A percentile compares a stretch with the other conserved stretches of the same genome.
Conservation (phyloP, 2,797 vertebrate genomes). For the Gambelia wislizenii region DNA sequence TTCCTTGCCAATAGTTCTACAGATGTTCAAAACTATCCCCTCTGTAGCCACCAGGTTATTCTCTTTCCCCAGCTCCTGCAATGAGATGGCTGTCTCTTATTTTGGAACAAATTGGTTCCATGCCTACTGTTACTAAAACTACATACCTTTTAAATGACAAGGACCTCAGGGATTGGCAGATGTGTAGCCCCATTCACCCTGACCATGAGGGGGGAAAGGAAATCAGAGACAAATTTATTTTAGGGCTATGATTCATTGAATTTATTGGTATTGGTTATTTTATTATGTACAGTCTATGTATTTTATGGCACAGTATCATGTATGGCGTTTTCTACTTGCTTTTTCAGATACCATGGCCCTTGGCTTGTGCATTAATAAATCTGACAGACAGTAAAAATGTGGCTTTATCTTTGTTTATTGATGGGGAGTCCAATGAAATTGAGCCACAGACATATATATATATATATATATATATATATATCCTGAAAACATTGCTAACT, state of each 20-base stretch:
- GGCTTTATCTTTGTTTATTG: slow-evolving; percentile 62
- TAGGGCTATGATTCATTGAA: background rate
- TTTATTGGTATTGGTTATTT: background rate
- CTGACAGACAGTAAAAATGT: slow-evolving; percentile 65
- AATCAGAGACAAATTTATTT: slow-evolving; percentile 5
- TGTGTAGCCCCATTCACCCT: background rate
- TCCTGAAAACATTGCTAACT: too few relatives aligned
- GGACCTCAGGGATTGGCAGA: background rate
- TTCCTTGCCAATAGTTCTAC: background rate
- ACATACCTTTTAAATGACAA: slow-evolving; percentile 3
- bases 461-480: too few relatives aligned
- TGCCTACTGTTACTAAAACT: background rate
- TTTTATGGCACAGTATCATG: background rate
- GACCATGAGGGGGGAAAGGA: background rate
- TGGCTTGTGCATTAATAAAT: slow-evolving; percentile 6
- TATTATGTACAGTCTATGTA: background rate
- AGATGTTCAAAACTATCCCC: background rate
- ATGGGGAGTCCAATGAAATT: background rate
- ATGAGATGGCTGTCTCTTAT: background rate
- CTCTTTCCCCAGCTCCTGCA: background rate
- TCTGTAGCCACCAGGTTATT: background rate
- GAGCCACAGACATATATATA: slow-evolving; percentile 33
- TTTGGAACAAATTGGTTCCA: slow-evolving; percentile 10
- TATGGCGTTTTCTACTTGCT: background rate
- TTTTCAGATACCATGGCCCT: background rate